Conservation (phyloP, 2,888 invertebrate genomes). For the Epirrita christyi region DNA sequence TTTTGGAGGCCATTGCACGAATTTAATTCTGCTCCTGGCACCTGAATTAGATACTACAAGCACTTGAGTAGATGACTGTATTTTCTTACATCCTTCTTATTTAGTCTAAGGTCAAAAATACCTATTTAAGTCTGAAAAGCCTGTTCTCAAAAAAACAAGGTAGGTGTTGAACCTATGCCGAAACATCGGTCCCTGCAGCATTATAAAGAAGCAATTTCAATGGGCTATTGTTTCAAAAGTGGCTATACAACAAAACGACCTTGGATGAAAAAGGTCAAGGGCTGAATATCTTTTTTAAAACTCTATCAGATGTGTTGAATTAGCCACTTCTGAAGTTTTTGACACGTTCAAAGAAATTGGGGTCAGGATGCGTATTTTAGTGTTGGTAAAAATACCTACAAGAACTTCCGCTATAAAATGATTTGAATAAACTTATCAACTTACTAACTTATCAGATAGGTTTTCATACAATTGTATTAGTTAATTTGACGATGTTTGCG, state of each 20-base stretch:
- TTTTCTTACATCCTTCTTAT: no score
- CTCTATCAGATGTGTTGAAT: constrained; percentile 28
- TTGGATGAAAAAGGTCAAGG: constrained; percentile 45
- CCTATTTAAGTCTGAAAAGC: no score
- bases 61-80: no score
- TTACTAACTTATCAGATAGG: no score
- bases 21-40: no score
- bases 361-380: constrained; percentile 9
- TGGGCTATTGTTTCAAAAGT: constrained; percentile 59
- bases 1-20: no score
- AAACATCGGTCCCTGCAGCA: constrained; percentile 36
- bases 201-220: constrained; percentile 57
- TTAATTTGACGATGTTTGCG: no score
- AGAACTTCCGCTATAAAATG: not conserved
- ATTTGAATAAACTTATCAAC: no score
- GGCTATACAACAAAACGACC: constrained; percentile 53
- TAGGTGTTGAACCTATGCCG: constrained; percentile 14
- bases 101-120: no score
- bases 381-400: no score
- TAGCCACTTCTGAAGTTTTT: constrained; percentile 18
- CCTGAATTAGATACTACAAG: no score
- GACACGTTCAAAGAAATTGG: constrained; percentile 12
- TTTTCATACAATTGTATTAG: no score
- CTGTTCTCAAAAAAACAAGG: constrained; percentile 6
- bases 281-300: constrained; percentile 30